Base-by-base conservation (phyloP, 2,113 vertebrate species). In the Gallinago undulata region DNA sequence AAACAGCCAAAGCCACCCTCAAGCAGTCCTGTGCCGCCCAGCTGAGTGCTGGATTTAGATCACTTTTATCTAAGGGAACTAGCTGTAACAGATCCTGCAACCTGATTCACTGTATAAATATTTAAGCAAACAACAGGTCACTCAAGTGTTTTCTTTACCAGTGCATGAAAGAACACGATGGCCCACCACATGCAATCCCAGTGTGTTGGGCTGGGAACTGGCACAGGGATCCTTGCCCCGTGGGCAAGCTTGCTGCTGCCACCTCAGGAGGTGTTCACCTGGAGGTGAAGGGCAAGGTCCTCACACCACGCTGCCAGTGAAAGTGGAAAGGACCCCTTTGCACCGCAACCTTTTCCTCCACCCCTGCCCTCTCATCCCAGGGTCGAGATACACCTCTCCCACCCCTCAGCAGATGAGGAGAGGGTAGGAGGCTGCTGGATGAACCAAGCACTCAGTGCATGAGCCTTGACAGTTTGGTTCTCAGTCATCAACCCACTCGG, bases 121-220 rank as follows among this genome's bases (percentile, higher is more conserved):
- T 82, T 78, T 79, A 87, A 93, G 59, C 86, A 95, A 96, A 89
- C 93, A 95, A 81, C 51, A 85, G 70, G 57, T 48, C 87, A 60
- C 75, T 72, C 35, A 11, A 75, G 27, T 55, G 35, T 79, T 87
- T 75, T 84, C 68, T 84, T 78, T 72, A 53, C 33, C 47, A 68
- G 28, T 15, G 21, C 76, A 82, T 43, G 69, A 87, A 89, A 70
- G 37, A 70, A 45, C 86, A 87, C 0, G 3, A 79, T 28, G 67
- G 27, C 19, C 64, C 30, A 37, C 22, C 64, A 56, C 0, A 0
- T 43, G 47, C 13, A 88, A n/a, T 19, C 41, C 59, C 15, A 19
- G 75, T 2, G 30, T 5, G 1, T 0, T 59, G 55, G 55, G 43
- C 43, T 77, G 41, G 1, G 45, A 86, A 43, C 19, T 23, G 51